Percentiles rank a stretch among this genome's conserved stretches.
These are phyloP conservation scores for Kryptopterus vitreolus DNA, from an alignment of 2,797 vertebrate genomes.

Conservation along the genomic window DNA sequence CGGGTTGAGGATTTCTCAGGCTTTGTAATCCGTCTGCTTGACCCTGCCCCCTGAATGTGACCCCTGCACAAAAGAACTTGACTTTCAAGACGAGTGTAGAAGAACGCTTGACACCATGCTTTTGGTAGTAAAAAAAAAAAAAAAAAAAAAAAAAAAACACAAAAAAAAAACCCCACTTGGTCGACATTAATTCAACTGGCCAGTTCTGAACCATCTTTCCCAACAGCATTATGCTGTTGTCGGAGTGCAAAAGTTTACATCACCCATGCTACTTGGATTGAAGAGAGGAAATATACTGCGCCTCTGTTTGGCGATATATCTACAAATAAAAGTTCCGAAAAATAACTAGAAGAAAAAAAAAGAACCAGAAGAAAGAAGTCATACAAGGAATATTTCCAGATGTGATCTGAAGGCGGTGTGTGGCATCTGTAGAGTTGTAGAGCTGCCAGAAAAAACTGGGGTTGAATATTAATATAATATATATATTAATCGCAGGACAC, in stretches of 20 bases:
- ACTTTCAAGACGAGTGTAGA: constrained; percentile 38
- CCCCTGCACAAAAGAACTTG: constrained; percentile 42
- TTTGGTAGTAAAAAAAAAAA: no score
- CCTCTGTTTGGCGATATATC: not conserved
- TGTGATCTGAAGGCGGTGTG: not conserved
- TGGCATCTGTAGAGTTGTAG: not conserved
- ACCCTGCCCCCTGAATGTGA: constrained; percentile 14
- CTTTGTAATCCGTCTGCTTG: constrained; percentile 21
- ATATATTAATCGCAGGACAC: no score
- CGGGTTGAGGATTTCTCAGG: constrained; percentile 19
- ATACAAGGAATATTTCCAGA: not conserved
- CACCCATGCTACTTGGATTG: not conserved
- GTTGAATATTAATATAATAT: not conserved
- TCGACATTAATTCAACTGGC: no score
- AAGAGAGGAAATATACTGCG: not conserved
- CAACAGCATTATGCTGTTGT: not conserved
- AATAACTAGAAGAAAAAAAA: not conserved
- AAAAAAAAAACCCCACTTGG: no score
- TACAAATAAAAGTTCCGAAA: not conserved
- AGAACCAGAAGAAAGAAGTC: not conserved
- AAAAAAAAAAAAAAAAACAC: no score
- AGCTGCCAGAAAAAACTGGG: not conserved
- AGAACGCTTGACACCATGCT: not conserved
- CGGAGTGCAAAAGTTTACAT: not conserved
- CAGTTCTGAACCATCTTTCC: not conserved